Evolutionary conservation across 2,113 vertebrate species (phyloP).

Genomic region (Hypocryptadius cinnamomeus): DNA sequence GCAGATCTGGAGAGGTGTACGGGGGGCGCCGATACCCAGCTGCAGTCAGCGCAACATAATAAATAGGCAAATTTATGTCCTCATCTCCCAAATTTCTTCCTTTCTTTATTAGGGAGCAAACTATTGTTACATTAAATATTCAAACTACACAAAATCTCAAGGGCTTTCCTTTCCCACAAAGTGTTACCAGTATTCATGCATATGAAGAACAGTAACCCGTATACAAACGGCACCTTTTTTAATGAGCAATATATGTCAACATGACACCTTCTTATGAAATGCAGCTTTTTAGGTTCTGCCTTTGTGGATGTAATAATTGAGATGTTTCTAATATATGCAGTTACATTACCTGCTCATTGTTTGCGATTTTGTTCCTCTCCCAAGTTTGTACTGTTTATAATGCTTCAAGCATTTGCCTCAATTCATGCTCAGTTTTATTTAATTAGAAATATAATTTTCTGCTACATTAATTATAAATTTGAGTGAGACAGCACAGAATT

Average conservation of each 20-base stretch:
- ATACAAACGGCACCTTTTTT: constrained; percentile 60
- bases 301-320: constrained; percentile 68
- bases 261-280: constrained; percentile 65
- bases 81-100: constrained; percentile 47
- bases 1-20: not conserved
- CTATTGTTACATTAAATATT: constrained; percentile 65
- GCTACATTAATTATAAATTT: constrained; percentile 58
- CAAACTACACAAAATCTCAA: constrained; percentile 58
- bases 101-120: constrained; percentile 57
- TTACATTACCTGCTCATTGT: constrained; percentile 50
- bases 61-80: constrained; percentile 37
- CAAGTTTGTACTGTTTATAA: constrained; percentile 32
- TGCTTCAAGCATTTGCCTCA: constrained; percentile 23
- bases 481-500: not conserved
- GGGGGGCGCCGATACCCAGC: not conserved
- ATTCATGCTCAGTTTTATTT: constrained; percentile 48
- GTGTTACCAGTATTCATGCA: constrained; percentile 59
- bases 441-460: constrained; percentile 61
- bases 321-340: constrained; percentile 64
- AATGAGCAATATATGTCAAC: constrained; percentile 68
- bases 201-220: constrained; percentile 58
- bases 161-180: constrained; percentile 56
- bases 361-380: constrained; percentile 18
- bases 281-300: constrained; percentile 54
- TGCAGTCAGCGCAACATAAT: not conserved